Evolutionary conservation across 1,140 invertebrate species (phyloP).

Genomic region (Colletes gigas): DNA sequence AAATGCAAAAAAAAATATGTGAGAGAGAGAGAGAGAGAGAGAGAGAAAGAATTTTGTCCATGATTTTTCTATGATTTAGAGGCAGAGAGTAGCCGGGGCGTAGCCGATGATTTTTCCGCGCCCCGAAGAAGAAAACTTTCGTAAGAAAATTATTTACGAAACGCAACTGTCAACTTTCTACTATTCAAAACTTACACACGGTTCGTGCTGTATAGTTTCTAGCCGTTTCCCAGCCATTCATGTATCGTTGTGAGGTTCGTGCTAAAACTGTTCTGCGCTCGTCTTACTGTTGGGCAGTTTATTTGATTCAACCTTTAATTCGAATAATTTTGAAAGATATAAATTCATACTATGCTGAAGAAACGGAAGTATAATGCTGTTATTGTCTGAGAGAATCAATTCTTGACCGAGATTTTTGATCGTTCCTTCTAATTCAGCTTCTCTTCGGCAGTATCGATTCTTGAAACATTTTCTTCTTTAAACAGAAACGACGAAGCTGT

Average conservation of each 20-base stretch:
- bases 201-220: slow-evolving; percentile 40
- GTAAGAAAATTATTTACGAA: slow-evolving; percentile 18
- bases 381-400: background rate
- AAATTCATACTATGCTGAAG: too few species aligned
- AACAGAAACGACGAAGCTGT: too few species aligned
- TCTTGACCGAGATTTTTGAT: too few species aligned
- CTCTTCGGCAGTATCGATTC: too few species aligned
- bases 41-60: slow-evolving; percentile 44
- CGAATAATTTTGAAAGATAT: too few species aligned
- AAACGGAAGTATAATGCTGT: too few species aligned
- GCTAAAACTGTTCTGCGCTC: background rate
- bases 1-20: slow-evolving; percentile 34
- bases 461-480: too few species aligned
- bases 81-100: slow-evolving; percentile 39
- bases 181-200: slow-evolving; percentile 36
- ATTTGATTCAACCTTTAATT: too few species aligned
- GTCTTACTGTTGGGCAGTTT: too few species aligned
- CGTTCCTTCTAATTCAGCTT: too few species aligned
- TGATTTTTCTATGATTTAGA: slow-evolving; percentile 68
- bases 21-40: background rate
- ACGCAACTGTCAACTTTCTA: slow-evolving; percentile 48
- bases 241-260: slow-evolving; percentile 47
- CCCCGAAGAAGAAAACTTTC: slow-evolving; percentile 32
- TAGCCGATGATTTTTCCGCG: slow-evolving; percentile 37
- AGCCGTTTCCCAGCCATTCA: slow-evolving; percentile 33